phyloP scores from a whole-genome alignment of 2,797 vertebrate genomes.

The Coendou prehensilis region DNA sequence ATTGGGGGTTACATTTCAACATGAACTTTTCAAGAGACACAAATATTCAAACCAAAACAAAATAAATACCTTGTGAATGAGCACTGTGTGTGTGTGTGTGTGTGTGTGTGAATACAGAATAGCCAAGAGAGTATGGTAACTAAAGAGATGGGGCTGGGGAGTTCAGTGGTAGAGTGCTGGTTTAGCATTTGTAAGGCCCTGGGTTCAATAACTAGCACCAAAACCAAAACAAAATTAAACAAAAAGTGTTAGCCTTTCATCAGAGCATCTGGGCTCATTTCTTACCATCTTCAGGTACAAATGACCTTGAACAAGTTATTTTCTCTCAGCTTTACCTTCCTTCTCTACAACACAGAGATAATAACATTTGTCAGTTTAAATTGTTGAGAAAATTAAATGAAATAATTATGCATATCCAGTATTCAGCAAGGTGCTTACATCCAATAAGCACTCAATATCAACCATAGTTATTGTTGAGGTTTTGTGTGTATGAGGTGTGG shows the following conservation, averaged over 20 bases:
- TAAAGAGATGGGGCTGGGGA: neutral
- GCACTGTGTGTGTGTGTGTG: neutral
- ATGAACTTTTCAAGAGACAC: neutral
- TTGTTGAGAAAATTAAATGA: conserved; percentile 15
- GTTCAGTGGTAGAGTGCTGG: neutral
- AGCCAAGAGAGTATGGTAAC: neutral
- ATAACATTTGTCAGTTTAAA: neutral
- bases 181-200: neutral
- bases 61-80: neutral
- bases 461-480: neutral
- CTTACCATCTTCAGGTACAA: conserved; percentile 4
- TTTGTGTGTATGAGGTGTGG: neutral
- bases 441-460: conserved; percentile 4
- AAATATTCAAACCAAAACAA: neutral
- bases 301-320: conserved; percentile 26
- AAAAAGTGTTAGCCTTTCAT: neutral
- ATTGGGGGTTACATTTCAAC: neutral
- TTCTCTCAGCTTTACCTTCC: conserved; percentile 34
- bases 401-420: conserved; percentile 18
- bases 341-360: neutral
- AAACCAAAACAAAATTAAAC: neutral
- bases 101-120: neutral
- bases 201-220: neutral
- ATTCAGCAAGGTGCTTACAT: conserved; percentile 4
- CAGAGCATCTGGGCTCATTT: conserved; percentile 1